Evolutionary conservation across 1,140 invertebrate genomes (phyloP), one percentile per base, ranked within the genome.

Genomic region (Drosophila mauritiana): DNA sequence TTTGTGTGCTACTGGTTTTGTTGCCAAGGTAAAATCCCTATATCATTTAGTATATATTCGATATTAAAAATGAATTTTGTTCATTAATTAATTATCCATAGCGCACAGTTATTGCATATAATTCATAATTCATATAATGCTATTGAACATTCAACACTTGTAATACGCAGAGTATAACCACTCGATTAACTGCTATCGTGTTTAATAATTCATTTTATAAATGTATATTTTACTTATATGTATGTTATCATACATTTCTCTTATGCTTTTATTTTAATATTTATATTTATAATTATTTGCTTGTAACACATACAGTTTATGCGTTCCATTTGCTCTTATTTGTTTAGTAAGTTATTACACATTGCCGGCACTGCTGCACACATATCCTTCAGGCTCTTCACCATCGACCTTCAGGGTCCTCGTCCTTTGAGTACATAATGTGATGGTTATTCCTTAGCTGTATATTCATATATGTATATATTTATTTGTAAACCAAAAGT

Each of bases 81-180:
- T 73, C 52, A 42, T 49, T 75, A 58, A 42, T 49, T 75, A 58
- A 58, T 52, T 65, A 43, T 80, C 34, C 52, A 64, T 80, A 70
- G 78, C 77, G 65, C 73, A 61, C 67, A 70, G 65, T 62, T 45
- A 45, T 62, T 57, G 37, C 58, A 57, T 81, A 56, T 85, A 85
- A 85, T 86, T 78, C 62, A 46, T 76, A 75, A 75, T 76, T 76
- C 48, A 75, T 76, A 76, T 79, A 83, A 82, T 86, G 72, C 80
- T 88, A 88, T 86, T 83, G 83, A 86, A 86, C 83, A 86, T 86
- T 86, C 74, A 86, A 86, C 83, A 86, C 79, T 75, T 86, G 70
- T 68, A 88, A 79, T 88, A 82, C 82, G 77, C 80, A 68, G 57
- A 82, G 36, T 82, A 65, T 70, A 74, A 81, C 64, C 79, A 48